These are phyloP conservation scores for Pseudochromis fuscus DNA, from an alignment of 2,797 vertebrate genomes.

Conservation along the genomic window DNA sequence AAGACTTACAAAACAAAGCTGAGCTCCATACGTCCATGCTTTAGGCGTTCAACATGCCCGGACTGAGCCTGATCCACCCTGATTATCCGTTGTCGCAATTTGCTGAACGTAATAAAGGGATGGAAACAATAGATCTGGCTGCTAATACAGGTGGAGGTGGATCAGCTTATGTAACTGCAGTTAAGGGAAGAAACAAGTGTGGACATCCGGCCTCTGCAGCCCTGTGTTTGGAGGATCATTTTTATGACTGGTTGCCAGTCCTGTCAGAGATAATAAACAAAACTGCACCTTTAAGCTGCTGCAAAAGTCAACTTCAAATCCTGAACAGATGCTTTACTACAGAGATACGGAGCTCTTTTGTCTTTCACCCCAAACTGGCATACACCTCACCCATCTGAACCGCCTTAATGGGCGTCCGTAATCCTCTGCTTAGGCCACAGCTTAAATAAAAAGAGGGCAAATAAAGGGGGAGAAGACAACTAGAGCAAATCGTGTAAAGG, in stretches of 20 bases:
- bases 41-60: constrained; percentile 29
- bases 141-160: constrained; percentile 17
- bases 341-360: not conserved
- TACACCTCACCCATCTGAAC: constrained; percentile 25
- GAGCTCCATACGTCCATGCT: not conserved
- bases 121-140: constrained; percentile 2
- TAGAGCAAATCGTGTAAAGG: constrained; percentile 59
- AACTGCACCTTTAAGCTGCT: not conserved
- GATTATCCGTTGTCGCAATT: constrained; percentile 7
- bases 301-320: not conserved
- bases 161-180: not conserved
- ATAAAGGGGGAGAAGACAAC: constrained; percentile 31
- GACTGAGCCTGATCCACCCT: constrained; percentile 31
- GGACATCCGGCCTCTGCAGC: not conserved
- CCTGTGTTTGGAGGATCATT: too few species aligned
- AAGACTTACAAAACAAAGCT: not conserved
- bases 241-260: too few species aligned
- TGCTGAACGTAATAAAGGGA: not conserved
- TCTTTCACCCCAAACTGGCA: constrained; percentile 15
- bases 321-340: not conserved
- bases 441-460: constrained; percentile 10
- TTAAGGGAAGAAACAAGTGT: too few species aligned
- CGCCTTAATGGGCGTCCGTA: constrained; percentile 62
- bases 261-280: too few species aligned
- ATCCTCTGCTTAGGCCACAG: constrained; percentile 76